A percentile compares a stretch with the other conserved stretches of the same genome.
Conservation (phyloP, 2,888 invertebrate species). For the Megalurothrips usitatus region DNA sequence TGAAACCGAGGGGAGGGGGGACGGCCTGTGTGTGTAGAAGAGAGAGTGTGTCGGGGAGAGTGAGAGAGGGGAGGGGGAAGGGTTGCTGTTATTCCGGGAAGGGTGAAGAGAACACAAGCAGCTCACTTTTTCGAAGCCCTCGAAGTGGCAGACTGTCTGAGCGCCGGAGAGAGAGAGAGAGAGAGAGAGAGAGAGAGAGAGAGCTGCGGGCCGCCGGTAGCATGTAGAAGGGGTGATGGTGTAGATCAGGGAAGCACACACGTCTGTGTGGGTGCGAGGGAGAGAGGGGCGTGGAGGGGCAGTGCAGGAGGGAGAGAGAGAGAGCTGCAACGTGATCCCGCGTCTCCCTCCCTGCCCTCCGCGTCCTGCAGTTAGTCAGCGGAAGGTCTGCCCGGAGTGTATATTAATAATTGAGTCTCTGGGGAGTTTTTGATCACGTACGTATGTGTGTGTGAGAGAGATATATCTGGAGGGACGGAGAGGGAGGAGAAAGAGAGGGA, state of each 20-base stretch:
- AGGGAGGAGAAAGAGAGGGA: neutral
- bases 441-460: neutral
- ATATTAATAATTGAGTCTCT: slow-evolving; percentile 12
- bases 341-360: neutral
- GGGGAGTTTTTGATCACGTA: neutral
- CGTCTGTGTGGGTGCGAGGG: neutral
- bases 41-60: no score
- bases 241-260: neutral
- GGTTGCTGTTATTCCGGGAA: neutral
- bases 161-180: neutral
- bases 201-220: neutral
- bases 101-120: neutral
- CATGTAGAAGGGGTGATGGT: neutral
- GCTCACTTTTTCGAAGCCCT: neutral
- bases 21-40: no score
- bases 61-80: neutral
- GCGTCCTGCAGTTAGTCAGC: neutral
- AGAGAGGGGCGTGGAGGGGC: neutral
- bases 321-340: neutral
- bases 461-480: neutral
- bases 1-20: no score
- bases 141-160: slow-evolving; percentile 11
- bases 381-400: neutral
- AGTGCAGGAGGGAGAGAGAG: neutral
- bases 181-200: neutral